These are phyloP conservation scores for Eriocheir sinensis DNA, from an alignment of 1,140 invertebrate genomes.

Conservation along the genomic window DNA sequence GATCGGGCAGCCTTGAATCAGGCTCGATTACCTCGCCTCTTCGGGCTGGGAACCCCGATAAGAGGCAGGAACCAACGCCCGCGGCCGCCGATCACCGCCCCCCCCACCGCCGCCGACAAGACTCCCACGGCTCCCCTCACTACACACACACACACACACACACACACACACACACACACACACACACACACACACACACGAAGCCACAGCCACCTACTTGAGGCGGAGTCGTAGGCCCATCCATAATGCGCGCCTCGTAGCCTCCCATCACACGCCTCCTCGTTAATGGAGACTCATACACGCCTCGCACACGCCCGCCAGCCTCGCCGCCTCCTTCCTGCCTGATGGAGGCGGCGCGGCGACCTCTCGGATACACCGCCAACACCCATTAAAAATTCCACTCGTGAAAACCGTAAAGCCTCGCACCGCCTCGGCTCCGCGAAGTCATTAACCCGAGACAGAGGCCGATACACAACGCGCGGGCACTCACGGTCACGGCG, in stretches of 20 bases:
- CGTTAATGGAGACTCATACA: neutral
- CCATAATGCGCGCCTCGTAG: too few relatives aligned
- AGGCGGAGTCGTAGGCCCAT: too few relatives aligned
- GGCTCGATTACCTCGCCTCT: neutral
- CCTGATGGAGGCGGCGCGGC: neutral
- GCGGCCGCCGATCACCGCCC: neutral
- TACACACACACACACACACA: conserved; percentile 9
- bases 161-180: conserved; percentile 22
- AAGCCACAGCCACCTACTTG: too few relatives aligned
- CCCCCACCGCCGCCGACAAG: neutral
- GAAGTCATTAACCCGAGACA: conserved; percentile 14
- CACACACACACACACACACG: neutral
- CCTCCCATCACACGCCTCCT: conserved; percentile 6
- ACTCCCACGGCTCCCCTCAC: neutral
- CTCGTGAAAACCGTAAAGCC: neutral
- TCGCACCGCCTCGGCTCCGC: neutral
- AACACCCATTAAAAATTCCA: conserved; percentile 26
- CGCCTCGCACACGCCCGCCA: neutral
- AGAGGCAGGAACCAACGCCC: neutral
- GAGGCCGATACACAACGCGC: neutral
- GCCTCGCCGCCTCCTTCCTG: neutral
- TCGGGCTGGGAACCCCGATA: neutral
- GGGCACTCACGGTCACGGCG: neutral
- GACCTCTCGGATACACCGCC: neutral
- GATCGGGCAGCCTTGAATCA: conserved; percentile 20